Evolutionary conservation across 2,113 vertebrate genomes (phyloP).

Genomic region (Oceanites oceanicus): DNA sequence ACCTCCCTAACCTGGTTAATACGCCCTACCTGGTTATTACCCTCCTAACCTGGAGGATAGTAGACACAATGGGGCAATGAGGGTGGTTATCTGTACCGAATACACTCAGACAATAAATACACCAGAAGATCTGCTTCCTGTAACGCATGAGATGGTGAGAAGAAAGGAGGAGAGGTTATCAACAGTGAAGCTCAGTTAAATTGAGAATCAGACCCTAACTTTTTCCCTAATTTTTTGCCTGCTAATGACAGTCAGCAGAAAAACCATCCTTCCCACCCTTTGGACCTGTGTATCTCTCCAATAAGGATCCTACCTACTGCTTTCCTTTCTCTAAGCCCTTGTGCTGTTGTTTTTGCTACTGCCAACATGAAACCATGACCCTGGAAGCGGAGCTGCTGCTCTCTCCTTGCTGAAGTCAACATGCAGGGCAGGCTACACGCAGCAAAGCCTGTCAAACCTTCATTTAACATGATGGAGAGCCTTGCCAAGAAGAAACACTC

Average conservation of each 20-base stretch:
- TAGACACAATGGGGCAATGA: background rate
- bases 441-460: conserved; percentile 8
- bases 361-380: background rate
- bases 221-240: background rate
- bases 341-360: background rate
- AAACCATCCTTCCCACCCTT: background rate
- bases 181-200: background rate
- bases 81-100: background rate
- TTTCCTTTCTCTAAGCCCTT: background rate
- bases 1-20: background rate
- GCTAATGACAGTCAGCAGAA: background rate
- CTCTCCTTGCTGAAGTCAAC: background rate
- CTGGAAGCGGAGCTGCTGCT: background rate
- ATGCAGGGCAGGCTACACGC: background rate
- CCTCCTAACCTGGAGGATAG: background rate
- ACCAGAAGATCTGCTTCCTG: background rate
- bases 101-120: background rate
- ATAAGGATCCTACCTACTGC: background rate
- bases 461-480: conserved; percentile 45
- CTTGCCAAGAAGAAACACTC: conserved; percentile 14
- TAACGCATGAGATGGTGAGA: background rate
- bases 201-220: background rate
- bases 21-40: too few relatives aligned
- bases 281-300: background rate
- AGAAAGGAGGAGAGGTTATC: background rate